Evolutionary conservation across 2,888 invertebrate genomes (phyloP).

Genomic region (Galerucella calmariensis): DNA sequence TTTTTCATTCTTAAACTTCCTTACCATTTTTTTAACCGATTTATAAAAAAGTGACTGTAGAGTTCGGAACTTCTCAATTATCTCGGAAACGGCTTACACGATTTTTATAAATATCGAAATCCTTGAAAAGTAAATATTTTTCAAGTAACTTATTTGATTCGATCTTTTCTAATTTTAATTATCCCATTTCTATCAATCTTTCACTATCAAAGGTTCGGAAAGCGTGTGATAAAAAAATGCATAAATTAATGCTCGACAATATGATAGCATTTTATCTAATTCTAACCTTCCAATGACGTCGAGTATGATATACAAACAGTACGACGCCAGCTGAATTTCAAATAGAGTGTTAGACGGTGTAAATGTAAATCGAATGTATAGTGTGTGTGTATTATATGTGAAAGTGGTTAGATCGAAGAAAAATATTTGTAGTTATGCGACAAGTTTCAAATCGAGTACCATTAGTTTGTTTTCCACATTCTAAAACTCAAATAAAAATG

Average conservation of each 20-base stretch:
- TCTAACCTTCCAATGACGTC: constrained; percentile 17
- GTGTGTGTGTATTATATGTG: not conserved
- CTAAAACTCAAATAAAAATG: not conserved
- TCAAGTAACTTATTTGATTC: too few relatives aligned
- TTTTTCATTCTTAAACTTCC: too few relatives aligned
- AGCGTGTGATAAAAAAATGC: not conserved
- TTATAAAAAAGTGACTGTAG: too few relatives aligned
- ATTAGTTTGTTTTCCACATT: not conserved
- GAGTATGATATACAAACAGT: not conserved
- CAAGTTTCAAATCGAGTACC: constrained; percentile 2
- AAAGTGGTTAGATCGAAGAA: not conserved
- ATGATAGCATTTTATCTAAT: constrained; percentile 17
- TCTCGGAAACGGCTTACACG: too few relatives aligned
- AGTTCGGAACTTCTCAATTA: too few relatives aligned
- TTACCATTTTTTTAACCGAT: too few relatives aligned
- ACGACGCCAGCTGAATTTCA: constrained; percentile 11
- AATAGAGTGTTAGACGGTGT: not conserved
- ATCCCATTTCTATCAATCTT: not conserved
- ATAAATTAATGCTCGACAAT: not conserved
- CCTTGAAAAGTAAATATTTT: too few relatives aligned
- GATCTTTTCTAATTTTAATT: too few relatives aligned
- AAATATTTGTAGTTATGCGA: constrained; percentile 8
- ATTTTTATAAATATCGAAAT: too few relatives aligned
- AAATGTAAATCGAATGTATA: not conserved
- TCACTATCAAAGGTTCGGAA: not conserved